phyloP scores from a whole-genome alignment of 2,797 vertebrate genomes.

The Dryobates pubescens region DNA sequence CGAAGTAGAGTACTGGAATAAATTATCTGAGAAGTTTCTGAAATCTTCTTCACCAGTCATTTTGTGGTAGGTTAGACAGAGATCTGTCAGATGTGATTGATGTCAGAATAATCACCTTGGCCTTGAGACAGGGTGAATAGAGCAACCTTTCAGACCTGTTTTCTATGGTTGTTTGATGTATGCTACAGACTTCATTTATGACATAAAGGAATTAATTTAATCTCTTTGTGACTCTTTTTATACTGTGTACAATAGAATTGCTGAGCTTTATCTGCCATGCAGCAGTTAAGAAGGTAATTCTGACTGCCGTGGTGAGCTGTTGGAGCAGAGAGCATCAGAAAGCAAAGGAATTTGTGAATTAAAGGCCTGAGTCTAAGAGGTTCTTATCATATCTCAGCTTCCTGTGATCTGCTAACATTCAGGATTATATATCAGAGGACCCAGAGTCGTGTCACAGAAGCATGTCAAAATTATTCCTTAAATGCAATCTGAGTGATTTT shows the following conservation, averaged over 20 bases:
- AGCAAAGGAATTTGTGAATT: conserved; percentile 12
- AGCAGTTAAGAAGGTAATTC: conserved; percentile 45
- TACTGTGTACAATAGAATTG: conserved; percentile 31
- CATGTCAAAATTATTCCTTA: neutral
- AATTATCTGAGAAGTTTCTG: neutral
- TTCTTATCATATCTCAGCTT: conserved; percentile 16
- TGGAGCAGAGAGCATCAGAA: conserved; percentile 22
- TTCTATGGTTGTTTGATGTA: neutral
- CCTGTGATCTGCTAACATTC: conserved; percentile 17
- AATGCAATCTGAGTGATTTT: neutral
- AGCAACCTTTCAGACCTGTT: conserved; percentile 13
- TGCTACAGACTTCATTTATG: neutral
- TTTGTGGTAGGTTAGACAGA: neutral
- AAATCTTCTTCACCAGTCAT: neutral
- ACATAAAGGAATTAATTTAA: conserved; percentile 47
- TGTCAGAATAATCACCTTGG: neutral
- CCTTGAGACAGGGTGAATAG: neutral
- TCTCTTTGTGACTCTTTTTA: conserved; percentile 35
- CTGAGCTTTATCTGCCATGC: conserved; percentile 24
- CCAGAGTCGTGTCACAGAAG: neutral
- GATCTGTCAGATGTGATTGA: neutral
- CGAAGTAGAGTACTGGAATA: neutral
- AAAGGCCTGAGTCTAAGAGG: conserved; percentile 17
- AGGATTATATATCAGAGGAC: conserved; percentile 22
- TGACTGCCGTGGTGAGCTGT: conserved; percentile 18